A percentile compares a stretch with the other conserved stretches of the same genome.
Evolutionary conservation across 2,888 invertebrate species (phyloP).

Genomic region (Nomada flava): DNA sequence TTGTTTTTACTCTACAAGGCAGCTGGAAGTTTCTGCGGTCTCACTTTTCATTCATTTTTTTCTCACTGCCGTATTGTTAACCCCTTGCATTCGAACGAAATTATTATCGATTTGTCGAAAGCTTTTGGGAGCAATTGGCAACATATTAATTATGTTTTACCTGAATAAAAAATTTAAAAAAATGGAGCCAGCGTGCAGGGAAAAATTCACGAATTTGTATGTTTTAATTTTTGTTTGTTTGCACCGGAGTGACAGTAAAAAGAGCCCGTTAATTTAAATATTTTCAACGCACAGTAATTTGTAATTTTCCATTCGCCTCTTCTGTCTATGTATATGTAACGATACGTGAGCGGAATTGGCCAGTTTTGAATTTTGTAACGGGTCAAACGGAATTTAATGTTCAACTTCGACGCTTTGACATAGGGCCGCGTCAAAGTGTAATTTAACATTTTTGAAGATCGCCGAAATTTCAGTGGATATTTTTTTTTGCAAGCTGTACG

Average conservation of each 20-base stretch:
- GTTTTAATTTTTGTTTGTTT: not conserved
- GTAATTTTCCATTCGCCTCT: not conserved
- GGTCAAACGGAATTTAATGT: slow-evolving; percentile 1
- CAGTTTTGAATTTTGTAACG: not conserved
- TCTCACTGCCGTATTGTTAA: not conserved
- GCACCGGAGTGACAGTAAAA: not conserved
- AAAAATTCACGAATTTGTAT: not conserved
- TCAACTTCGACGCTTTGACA: not conserved
- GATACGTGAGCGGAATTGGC: not conserved
- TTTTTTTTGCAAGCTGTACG: not conserved
- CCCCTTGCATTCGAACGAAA: slow-evolving; percentile 12
- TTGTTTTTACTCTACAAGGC: slow-evolving; percentile 11
- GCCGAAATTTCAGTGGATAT: not conserved
- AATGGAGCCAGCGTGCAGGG: too few species aligned
- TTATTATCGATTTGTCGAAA: not conserved
- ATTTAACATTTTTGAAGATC: not conserved
- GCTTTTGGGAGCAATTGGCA: not conserved
- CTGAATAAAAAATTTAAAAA: too few species aligned
- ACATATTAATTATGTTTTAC: too few species aligned
- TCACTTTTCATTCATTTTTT: not conserved
- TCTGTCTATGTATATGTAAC: not conserved
- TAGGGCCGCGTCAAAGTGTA: not conserved
- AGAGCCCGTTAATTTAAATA: not conserved
- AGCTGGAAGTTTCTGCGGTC: not conserved
- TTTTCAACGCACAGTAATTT: not conserved